Base-by-base conservation (phyloP, 2,888 invertebrate species). In the Agonopterix arenella region DNA sequence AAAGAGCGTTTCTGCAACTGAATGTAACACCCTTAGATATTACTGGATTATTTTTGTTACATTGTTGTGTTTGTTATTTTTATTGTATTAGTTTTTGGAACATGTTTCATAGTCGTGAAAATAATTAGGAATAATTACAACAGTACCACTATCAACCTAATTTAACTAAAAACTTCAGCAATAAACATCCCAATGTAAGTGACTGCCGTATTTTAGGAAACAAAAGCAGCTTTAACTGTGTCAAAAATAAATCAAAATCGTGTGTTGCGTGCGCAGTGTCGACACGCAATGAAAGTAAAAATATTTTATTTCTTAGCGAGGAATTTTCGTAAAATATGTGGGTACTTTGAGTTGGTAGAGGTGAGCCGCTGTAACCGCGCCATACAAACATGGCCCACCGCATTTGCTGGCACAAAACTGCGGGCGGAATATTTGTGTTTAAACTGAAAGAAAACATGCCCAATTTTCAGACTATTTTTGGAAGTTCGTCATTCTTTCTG, bases 221-320 rank as follows among this genome's bases (percentile, higher is more conserved):
- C 69, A 66, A 68, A 66, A 71, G 66, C 60, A 50, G 51, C 55
- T 52, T 59, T 61, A 68, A 63, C 57, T 65, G 63, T 59, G 64
- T 64, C 36, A 62, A 56, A 65, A 68, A 73, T 76, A 76, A 80
- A 78, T 73, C 74, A 72, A 72, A 75, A 73, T 69, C 64, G 60
- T 66, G 64, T 57, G 70, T 82, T 67, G 84, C 80, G 81, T 82
- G 83, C 55, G 56, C 48, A 58, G 51, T 64, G 61, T 60, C 54
- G 75, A 73, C 83, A 84, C 82, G 84, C 84, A 76, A 82, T 69
- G 68, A 60, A 69, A 70, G 64, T 73, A 64, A 68, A 70, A 73
- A 67, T 66, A 62, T 67, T 66, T 61, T 59, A 58, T 58, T 59
- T 56, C 44, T 52, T 51, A 49, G 47, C 49, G 49, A 52, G 57